These are phyloP conservation scores for Lordiphosa stackelbergi DNA, from an alignment of 1,140 invertebrate genomes.

Conservation along the genomic window DNA sequence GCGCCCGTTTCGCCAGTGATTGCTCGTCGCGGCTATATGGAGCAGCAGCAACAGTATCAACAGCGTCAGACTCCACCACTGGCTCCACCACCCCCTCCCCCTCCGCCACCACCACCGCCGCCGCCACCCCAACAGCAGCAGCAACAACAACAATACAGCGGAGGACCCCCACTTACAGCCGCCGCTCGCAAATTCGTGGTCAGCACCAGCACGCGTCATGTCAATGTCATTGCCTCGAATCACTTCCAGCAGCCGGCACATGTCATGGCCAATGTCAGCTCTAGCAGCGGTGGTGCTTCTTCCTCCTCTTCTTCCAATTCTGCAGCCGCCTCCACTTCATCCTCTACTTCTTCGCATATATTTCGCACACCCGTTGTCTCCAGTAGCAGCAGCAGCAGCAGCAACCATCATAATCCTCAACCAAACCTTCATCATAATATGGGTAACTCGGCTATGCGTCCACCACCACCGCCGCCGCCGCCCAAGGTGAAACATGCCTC, in stretches of 20 bases:
- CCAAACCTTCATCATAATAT: conserved; percentile 21
- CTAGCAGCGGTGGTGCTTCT: conserved; percentile 32
- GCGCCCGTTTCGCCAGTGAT: conserved; percentile 62
- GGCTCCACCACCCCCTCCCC: conserved; percentile 37
- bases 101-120: conserved; percentile 35
- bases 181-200: conserved; percentile 68
- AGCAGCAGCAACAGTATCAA: conserved; percentile 26
- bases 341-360: conserved; percentile 43
- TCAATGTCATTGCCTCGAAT: conserved; percentile 64
- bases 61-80: conserved; percentile 54
- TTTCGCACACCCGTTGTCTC: conserved; percentile 75
- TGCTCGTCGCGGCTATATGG: conserved; percentile 33
- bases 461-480: conserved; percentile 80
- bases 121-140: conserved; percentile 34
- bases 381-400: conserved; percentile 54
- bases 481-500: conserved; percentile 77
- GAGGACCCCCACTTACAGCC: conserved; percentile 40
- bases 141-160: conserved; percentile 24
- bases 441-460: conserved; percentile 78
- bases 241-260: conserved; percentile 57
- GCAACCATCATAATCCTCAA: conserved; percentile 26
- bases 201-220: conserved; percentile 63
- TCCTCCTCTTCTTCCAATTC: conserved; percentile 23
- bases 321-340: conserved; percentile 18
- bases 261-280: conserved; percentile 49